Base-by-base conservation (phyloP, 1,140 invertebrate species). In the Matsumurasca onukii region DNA sequence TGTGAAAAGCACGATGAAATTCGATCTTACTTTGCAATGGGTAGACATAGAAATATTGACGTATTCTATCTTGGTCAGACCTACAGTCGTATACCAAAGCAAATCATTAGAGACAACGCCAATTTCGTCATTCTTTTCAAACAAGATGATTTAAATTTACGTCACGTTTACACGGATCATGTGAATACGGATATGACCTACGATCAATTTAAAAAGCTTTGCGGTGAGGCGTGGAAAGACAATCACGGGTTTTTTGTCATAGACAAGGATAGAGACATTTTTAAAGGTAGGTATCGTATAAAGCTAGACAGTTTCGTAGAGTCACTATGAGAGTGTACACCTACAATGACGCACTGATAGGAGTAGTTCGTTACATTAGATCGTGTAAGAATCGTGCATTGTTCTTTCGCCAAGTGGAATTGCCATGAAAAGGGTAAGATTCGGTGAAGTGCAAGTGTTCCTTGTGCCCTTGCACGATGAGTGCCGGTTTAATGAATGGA, bases 121-220 rank as follows among this genome's bases (percentile, higher is more conserved):
- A 80, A 80, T 70, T 73, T 80, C 20, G 71, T 80, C 22, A 64
- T 77, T 52, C 2, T 78, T 12, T 80, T 80, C 69, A 76, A 74
- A 68, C 77, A 79, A 69, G 76, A 80, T 75, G 73, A 76, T 62
- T 69, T 73, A 2, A 81, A 81, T 74, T 57, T 79, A n/a, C 76
- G 72, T 68, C 77, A 79, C 70, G 64, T 78, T 3, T 80, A 80
- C 70, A 71, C 78, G 69, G 77, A 80, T 75, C n/a, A n/a, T n/a
- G n/a, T n/a, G n/a, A 74, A 78, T 70, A 73, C 69, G 5, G 77
- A 77, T 69, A 77, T 78, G 73, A 31, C 51, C 12, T 77, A 70
- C 65, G 20, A 71, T 48, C 25, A 69, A 66, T 77, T 78, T 64
- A 71, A 72, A 68, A 31, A 74, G 0, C 55, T 75, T 22, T 77